phyloP scores from a whole-genome alignment of 1,140 invertebrate genomes.

The Berghia stephanieae region DNA sequence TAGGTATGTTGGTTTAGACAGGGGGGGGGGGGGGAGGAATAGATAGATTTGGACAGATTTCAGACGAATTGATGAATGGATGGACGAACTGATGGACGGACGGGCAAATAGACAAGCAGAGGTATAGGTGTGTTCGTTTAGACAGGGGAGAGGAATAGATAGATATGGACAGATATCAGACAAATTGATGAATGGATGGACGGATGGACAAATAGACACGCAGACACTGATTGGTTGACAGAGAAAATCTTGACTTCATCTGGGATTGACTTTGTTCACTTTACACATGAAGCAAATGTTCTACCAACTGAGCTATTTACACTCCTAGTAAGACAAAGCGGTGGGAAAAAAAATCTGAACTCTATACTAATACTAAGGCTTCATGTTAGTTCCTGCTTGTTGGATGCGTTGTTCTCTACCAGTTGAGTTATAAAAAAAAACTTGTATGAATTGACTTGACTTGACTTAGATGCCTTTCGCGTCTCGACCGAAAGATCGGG shows the following conservation, averaged over 20 bases:
- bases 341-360: conserved; percentile 1
- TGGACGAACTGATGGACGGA: neutral
- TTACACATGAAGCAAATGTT: neutral
- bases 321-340: neutral
- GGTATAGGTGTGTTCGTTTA: neutral
- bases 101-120: neutral
- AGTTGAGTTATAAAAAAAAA: no score
- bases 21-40: no score
- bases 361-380: no score
- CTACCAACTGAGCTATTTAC: no score
- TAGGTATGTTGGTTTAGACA: no score
- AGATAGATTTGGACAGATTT: conserved; percentile 1
- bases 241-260: neutral
- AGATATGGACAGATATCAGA: neutral
- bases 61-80: neutral
- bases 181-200: neutral
- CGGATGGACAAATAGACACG: no score
- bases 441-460: no score
- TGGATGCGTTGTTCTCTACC: no score
- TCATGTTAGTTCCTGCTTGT: no score
- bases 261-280: neutral
- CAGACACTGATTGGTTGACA: neutral
- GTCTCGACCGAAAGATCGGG: no score
- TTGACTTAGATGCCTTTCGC: no score
- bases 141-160: neutral